These are phyloP conservation scores for Ethmia dodecea DNA, from an alignment of 2,888 invertebrate genomes.

Conservation along the genomic window DNA sequence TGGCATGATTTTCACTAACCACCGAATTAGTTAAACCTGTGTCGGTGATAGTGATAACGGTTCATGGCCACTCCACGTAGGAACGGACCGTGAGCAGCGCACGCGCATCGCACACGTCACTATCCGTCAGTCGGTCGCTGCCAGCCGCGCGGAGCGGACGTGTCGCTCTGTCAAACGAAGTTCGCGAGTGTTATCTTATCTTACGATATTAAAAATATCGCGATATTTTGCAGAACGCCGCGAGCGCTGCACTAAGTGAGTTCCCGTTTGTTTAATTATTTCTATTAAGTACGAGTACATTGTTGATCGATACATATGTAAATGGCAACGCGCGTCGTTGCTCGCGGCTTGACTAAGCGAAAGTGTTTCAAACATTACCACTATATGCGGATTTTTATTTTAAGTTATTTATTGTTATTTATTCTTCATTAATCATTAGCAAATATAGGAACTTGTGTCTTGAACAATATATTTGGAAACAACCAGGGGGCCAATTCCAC, in stretches of 20 bases:
- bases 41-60: constrained; percentile 33
- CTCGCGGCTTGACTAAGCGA: constrained; percentile 10
- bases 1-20: constrained; percentile 2
- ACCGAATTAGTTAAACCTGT: constrained; percentile 9
- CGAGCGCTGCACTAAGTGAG: constrained; percentile 17
- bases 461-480: too few species aligned
- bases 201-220: background rate
- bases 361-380: background rate
- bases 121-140: constrained; percentile 31
- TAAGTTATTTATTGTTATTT: background rate
- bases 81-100: constrained; percentile 1
- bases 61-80: constrained; percentile 29
- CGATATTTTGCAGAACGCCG: constrained; percentile 21
- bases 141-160: constrained; percentile 29
- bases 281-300: background rate
- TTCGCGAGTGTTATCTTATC: constrained; percentile 28
- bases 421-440: constrained; percentile 16
- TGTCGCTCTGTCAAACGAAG: constrained; percentile 19
- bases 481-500: too few species aligned
- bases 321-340: constrained; percentile 25
- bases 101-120: constrained; percentile 9
- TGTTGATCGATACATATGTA: constrained; percentile 9
- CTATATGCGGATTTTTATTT: background rate
- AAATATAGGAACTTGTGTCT: too few species aligned
- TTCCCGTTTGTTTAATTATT: constrained; percentile 5